A percentile compares a stretch with the other conserved stretches of the same genome.
These are phyloP conservation scores for Drosophila rubida DNA, from an alignment of 2,888 invertebrate genomes.

Conservation along the genomic window DNA sequence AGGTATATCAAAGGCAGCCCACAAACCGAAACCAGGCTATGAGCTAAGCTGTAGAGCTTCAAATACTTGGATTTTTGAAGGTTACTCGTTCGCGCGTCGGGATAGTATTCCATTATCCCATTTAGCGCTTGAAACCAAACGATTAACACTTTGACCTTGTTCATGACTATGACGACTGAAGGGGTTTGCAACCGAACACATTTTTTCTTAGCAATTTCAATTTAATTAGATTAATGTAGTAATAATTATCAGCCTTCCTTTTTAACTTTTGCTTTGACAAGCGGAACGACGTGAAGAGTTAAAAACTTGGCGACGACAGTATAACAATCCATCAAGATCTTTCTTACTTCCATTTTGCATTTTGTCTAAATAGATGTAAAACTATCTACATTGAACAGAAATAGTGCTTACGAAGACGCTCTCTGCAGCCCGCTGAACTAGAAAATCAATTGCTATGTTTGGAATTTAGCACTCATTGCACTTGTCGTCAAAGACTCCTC, in stretches of 20 bases:
- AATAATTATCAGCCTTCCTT: background rate
- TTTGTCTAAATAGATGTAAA: too few relatives aligned
- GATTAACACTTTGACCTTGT: background rate
- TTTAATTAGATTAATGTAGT: constrained; percentile 11
- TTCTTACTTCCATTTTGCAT: background rate
- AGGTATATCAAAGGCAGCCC: background rate
- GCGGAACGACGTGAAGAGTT: background rate
- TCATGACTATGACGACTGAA: constrained; percentile 6
- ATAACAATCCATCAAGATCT: background rate
- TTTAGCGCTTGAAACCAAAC: constrained; percentile 6
- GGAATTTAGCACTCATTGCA: too few relatives aligned
- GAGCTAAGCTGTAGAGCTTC: constrained; percentile 2
- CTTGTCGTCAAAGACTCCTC: too few relatives aligned
- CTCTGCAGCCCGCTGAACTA: too few relatives aligned
- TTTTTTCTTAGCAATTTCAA: background rate
- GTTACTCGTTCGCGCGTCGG: background rate
- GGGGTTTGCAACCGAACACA: background rate
- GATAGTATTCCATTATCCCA: constrained; percentile 14
- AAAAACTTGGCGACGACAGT: background rate
- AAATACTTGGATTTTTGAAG: constrained; percentile 3
- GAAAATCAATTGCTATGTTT: too few relatives aligned
- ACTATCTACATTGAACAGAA: too few relatives aligned
- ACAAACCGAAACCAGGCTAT: background rate
- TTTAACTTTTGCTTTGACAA: background rate
- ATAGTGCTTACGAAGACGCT: too few relatives aligned